These are phyloP conservation scores for Triops longicaudatus DNA, from an alignment of 1,140 invertebrate genomes.

Conservation along the genomic window DNA sequence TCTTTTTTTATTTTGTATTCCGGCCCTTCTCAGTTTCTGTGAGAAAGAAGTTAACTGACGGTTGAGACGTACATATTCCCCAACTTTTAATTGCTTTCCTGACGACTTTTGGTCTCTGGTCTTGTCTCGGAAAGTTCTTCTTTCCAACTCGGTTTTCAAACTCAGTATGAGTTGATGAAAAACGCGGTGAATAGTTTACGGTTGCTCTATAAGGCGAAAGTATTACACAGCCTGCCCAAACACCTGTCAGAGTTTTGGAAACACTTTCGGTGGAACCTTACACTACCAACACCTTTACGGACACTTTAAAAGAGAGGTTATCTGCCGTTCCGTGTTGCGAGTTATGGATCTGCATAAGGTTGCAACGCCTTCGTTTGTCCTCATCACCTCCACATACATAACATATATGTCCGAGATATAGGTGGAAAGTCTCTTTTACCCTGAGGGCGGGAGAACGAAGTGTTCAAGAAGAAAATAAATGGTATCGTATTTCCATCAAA, in stretches of 20 bases:
- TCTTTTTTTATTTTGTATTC: neutral
- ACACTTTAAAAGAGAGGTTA: neutral
- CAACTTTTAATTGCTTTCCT: slow-evolving; percentile 4
- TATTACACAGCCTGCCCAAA: too few species aligned
- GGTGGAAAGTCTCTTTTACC: too few species aligned
- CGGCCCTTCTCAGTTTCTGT: neutral
- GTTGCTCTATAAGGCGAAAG: too few species aligned
- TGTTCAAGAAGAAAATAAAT: neutral
- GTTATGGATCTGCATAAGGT: neutral
- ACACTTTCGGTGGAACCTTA: too few species aligned
- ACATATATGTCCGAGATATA: neutral
- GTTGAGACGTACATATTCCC: neutral
- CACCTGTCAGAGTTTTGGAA: too few species aligned
- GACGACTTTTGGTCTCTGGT: neutral
- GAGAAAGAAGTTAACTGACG: neutral
- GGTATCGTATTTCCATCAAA: neutral
- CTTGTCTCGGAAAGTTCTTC: too few species aligned
- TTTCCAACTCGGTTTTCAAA: neutral
- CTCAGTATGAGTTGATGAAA: neutral
- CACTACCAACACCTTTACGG: neutral
- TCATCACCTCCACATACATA: neutral
- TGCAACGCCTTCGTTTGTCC: neutral
- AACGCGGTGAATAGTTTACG: too few species aligned
- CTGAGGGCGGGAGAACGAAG: neutral
- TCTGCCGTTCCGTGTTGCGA: neutral